phyloP scores from a whole-genome alignment of 2,888 invertebrate species.

The Lutraria lutraria region DNA sequence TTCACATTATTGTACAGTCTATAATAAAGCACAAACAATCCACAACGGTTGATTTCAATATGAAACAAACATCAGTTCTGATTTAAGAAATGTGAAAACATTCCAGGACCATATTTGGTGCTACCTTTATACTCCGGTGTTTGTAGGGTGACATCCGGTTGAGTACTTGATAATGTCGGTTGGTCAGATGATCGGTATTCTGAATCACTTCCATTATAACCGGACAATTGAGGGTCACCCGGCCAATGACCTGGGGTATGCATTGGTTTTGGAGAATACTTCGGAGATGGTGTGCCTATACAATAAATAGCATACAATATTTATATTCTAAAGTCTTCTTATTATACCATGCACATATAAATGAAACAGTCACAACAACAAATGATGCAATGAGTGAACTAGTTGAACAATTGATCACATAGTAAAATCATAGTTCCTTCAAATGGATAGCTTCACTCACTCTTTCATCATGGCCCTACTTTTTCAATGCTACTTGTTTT shows the following conservation, averaged over 20 bases:
- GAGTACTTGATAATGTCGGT: constrained; percentile 74
- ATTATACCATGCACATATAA: too few relatives aligned
- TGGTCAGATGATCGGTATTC: constrained; percentile 69
- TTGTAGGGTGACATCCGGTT: constrained; percentile 81
- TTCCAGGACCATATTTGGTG: constrained; percentile 65
- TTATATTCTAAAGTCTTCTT: background rate
- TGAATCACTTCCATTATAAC: constrained; percentile 68
- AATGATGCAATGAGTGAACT: too few relatives aligned
- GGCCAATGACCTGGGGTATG: constrained; percentile 74
- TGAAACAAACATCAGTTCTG: constrained; percentile 37
- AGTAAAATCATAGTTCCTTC: too few relatives aligned
- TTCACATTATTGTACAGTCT: background rate
- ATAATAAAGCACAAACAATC: background rate
- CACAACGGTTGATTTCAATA: background rate
- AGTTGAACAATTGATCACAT: too few relatives aligned
- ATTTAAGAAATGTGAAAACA: constrained; percentile 66
- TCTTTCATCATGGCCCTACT: too few relatives aligned
- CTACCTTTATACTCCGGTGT: constrained; percentile 78
- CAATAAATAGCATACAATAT: constrained; percentile 9
- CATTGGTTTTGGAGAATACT: constrained; percentile 44
- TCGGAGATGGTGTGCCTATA: constrained; percentile 62
- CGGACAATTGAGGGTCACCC: constrained; percentile 73
- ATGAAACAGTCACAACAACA: too few relatives aligned
- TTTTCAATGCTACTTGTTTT: too few relatives aligned
- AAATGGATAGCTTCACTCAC: too few relatives aligned